phyloP scores from a whole-genome alignment of 2,888 invertebrate species.

The Euzophera pinguis region DNA sequence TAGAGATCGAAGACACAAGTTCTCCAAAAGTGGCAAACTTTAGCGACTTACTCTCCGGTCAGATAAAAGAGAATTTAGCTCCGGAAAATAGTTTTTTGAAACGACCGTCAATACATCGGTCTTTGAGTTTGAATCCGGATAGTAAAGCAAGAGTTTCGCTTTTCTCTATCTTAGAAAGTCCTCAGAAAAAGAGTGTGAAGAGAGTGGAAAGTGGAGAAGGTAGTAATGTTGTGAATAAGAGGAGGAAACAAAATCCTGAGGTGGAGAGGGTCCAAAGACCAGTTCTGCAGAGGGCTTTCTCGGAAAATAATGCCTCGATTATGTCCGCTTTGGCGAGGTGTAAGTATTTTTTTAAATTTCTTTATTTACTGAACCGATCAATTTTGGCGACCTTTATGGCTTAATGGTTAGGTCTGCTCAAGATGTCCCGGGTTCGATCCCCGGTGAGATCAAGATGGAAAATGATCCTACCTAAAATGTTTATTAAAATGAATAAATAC shows the following conservation, averaged over 20 bases:
- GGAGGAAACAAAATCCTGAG: slow-evolving; percentile 37
- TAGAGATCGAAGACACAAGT: slow-evolving; percentile 61
- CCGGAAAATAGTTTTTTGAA: slow-evolving; percentile 36
- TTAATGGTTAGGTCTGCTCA: too few species aligned
- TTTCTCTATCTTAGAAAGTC: slow-evolving; percentile 52
- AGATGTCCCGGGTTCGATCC: too few species aligned
- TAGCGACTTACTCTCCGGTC: slow-evolving; percentile 55
- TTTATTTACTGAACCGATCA: slow-evolving; percentile 9
- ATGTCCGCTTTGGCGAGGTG: slow-evolving; percentile 86
- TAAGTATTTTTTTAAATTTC: slow-evolving; percentile 49
- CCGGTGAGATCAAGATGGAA: too few species aligned
- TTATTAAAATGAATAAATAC: too few species aligned
- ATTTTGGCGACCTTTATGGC: too few species aligned
- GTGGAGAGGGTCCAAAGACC: slow-evolving; percentile 43
- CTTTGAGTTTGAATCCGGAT: slow-evolving; percentile 58
- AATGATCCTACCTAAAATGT: too few species aligned
- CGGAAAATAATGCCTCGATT: slow-evolving; percentile 89
- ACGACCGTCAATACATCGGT: slow-evolving; percentile 44
- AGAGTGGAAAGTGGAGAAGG: slow-evolving; percentile 80
- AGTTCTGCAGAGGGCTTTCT: slow-evolving; percentile 81
- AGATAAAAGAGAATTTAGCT: slow-evolving; percentile 50
- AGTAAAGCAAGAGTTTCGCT: slow-evolving; percentile 44
- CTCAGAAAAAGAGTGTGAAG: slow-evolving; percentile 68
- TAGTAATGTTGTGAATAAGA: slow-evolving; percentile 55
- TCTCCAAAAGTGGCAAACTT: slow-evolving; percentile 67